Evolutionary conservation across 1,140 invertebrate species (phyloP).

Genomic region (Asobara japonica): DNA sequence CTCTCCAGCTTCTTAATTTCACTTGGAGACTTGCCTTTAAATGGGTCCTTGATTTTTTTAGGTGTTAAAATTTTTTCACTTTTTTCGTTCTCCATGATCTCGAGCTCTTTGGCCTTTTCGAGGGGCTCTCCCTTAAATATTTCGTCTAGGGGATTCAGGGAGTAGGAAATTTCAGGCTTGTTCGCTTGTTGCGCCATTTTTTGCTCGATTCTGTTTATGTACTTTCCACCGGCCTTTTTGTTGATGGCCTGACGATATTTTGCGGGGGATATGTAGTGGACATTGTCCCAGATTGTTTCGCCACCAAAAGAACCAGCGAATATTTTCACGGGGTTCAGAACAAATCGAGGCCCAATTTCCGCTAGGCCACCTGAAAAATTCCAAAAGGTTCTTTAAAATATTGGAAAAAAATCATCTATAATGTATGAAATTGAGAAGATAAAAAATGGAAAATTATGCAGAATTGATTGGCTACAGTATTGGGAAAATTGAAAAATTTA

Average conservation of each 20-base stretch:
- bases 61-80: neutral
- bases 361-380: no score
- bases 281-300: constrained; percentile 92
- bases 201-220: constrained; percentile 80
- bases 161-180: constrained; percentile 77
- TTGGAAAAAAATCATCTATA: no score
- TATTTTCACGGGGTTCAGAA: constrained; percentile 92
- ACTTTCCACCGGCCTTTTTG: constrained; percentile 78
- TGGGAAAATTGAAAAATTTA: no score
- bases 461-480: no score
- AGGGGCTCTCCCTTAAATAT: constrained; percentile 71
- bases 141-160: constrained; percentile 72
- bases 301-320: constrained; percentile 97
- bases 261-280: constrained; percentile 90
- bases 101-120: constrained; percentile 57
- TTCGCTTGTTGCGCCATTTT: constrained; percentile 78
- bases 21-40: neutral
- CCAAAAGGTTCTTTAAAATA: no score
- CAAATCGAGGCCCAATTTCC: constrained; percentile 97
- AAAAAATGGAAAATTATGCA: no score
- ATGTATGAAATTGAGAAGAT: no score
- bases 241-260: constrained; percentile 78
- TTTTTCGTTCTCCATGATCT: constrained; percentile 32
- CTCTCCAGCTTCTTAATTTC: neutral
- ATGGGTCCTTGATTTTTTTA: neutral